A percentile compares a stretch with the other conserved stretches of the same genome.
Evolutionary conservation across 1,140 invertebrate genomes (phyloP).

Genomic region (Anadara kagoshimensis): DNA sequence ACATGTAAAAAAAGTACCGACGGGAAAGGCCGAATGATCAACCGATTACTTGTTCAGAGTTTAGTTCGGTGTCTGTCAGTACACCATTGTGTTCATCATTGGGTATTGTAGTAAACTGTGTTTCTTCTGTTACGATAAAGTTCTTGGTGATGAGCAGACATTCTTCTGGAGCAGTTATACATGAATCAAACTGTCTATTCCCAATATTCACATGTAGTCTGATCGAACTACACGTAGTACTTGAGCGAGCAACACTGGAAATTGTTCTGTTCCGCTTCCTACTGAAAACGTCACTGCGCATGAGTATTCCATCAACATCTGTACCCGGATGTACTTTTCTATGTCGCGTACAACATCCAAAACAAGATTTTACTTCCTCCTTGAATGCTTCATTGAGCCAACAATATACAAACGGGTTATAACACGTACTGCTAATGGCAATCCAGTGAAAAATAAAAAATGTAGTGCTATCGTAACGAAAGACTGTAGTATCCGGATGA

Average conservation of each 20-base stretch:
- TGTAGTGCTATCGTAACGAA: constrained; percentile 60
- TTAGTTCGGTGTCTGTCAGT: too few species aligned
- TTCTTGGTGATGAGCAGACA: too few species aligned
- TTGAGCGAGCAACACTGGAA: constrained; percentile 26
- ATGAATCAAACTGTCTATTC: too few species aligned
- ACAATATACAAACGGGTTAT: constrained; percentile 78
- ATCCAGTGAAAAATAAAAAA: constrained; percentile 77
- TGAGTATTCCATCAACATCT: constrained; percentile 30
- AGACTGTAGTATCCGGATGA: constrained; percentile 65
- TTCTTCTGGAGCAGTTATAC: too few species aligned
- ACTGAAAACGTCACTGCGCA: constrained; percentile 23
- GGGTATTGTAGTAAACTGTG: too few species aligned
- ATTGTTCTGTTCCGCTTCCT: constrained; percentile 20
- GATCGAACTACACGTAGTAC: constrained; percentile 22
- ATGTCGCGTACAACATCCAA: constrained; percentile 49
- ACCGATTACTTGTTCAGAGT: too few species aligned
- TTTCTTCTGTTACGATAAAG: too few species aligned
- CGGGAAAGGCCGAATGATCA: too few species aligned
- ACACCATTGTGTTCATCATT: too few species aligned
- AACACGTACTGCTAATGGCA: constrained; percentile 77
- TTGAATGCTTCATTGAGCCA: constrained; percentile 75
- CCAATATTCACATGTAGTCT: neutral
- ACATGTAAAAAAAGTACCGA: too few species aligned
- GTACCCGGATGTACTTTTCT: constrained; percentile 25
- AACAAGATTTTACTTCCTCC: constrained; percentile 60